These are phyloP conservation scores for Oryzias melastigma DNA, from an alignment of 2,113 vertebrate species.

Conservation along the genomic window DNA sequence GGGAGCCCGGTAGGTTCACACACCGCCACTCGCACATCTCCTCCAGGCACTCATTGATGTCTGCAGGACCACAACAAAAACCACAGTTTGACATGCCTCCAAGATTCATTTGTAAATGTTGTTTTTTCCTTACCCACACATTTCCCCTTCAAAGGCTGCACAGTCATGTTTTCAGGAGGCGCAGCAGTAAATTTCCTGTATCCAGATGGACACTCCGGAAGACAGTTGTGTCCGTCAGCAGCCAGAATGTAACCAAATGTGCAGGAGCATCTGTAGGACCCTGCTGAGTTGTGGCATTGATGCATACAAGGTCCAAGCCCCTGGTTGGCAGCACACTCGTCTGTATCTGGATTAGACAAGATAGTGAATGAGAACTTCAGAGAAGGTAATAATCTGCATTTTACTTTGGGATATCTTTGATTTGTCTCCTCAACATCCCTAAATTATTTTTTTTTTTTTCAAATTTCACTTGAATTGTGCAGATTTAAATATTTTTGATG, in stretches of 20 bases:
- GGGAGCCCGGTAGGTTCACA: constrained; percentile 66
- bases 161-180: constrained; percentile 8
- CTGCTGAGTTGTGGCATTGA: constrained; percentile 54
- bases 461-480: no score
- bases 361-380: not conserved
- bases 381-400: no score
- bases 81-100: not conserved
- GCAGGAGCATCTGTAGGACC: constrained; percentile 62
- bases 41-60: constrained; percentile 66
- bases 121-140: constrained; percentile 43
- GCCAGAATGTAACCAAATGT: constrained; percentile 39
- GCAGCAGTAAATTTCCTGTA: constrained; percentile 32
- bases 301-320: constrained; percentile 45
- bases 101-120: not conserved
- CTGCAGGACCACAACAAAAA: constrained; percentile 33
- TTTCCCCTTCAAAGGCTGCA: not conserved
- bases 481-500: no score
- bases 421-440: no score
- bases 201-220: constrained; percentile 56
- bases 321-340: constrained; percentile 50
- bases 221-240: constrained; percentile 52
- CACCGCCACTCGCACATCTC: constrained; percentile 65
- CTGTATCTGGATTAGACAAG: constrained; percentile 36
- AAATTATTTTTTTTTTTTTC: no score
- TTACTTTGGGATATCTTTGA: no score